Base-by-base conservation (phyloP, 2,888 invertebrate species). In the Drosophila austrosaltans region DNA sequence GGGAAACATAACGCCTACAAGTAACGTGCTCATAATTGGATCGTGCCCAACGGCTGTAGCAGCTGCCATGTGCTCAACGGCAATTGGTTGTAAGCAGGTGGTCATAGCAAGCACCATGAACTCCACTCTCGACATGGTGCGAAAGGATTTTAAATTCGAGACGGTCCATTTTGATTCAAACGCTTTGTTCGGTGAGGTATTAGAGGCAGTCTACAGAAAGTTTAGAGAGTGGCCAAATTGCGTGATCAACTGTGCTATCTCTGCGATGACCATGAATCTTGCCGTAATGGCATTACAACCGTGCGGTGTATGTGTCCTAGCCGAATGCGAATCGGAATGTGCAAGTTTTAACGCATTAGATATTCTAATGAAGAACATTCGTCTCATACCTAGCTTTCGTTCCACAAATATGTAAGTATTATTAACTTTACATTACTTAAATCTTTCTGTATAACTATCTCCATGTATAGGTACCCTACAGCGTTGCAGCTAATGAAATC, bases 351-450 rank as follows among this genome's bases (percentile, higher is more conserved):
- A 91, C 77, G 82, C 90, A 0, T 67, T 91, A 6, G 89, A 91
- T 12, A 75, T 90, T 2, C 68, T 92, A 0, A 90, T 90, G 88
- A 91, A 91, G 59, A 91, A 91, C 65, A 82, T 91, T 6, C 77
- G 74, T 5, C 66, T 91, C 2, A 63, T 86, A 42, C 87, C 91
- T 3, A 91, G 91, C 54, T 91, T 90, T 70, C 85, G 91, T 0
- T 89, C 89, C 2, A 83, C 81, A 12, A 91, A 91, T 57, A 91
- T 91, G 91, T 91, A 67, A 77, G 83, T 71, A 20, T 10, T 5
- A 39, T 12, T 6, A 32, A 32, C 5, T 6, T 16, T 16, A 16
- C 16, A 16, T 16, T 16, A 16, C 0, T 3, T 6, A 5, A 4
- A 32, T 1, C 32, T 4, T 28, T 28, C 32, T 3, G 5, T 32